These are phyloP conservation scores for Myotis daubentonii DNA, from an alignment of 2,797 vertebrate genomes.

Conservation along the genomic window DNA sequence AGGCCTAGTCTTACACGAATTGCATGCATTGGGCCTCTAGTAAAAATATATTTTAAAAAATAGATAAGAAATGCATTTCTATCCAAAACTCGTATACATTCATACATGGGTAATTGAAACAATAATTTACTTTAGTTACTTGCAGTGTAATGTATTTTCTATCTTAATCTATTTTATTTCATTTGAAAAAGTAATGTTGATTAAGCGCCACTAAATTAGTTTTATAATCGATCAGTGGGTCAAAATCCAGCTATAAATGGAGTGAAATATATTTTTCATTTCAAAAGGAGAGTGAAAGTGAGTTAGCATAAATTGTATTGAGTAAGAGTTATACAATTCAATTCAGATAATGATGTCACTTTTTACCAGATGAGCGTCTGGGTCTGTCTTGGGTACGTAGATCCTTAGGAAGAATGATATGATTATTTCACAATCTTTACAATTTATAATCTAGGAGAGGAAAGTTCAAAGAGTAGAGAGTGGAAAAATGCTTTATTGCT, in stretches of 20 bases:
- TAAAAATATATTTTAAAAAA: no score
- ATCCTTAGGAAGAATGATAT: not conserved
- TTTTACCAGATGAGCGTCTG: not conserved
- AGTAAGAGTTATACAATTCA: not conserved
- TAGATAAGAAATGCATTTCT: not conserved
- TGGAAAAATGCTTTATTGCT: not conserved
- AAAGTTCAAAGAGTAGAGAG: constrained; percentile 53
- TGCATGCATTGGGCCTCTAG: no score
- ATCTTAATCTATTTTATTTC: not conserved
- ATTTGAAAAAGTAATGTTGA: not conserved
- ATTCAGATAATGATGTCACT: not conserved
- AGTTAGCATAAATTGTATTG: not conserved
- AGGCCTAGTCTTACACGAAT: no score
- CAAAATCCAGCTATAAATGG: not conserved
- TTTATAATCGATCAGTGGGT: constrained; percentile 9
- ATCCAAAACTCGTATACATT: not conserved
- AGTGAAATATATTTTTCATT: not conserved
- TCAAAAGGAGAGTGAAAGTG: not conserved
- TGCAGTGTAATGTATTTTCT: not conserved
- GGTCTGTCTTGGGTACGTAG: not conserved
- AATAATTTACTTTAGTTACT: not conserved
- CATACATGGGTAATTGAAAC: not conserved
- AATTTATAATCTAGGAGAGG: constrained; percentile 49
- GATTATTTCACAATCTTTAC: constrained; percentile 28
- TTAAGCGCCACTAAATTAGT: not conserved